These are phyloP conservation scores for Nannobrachium achirus DNA, from an alignment of 2,113 vertebrate species.

Conservation along the genomic window DNA sequence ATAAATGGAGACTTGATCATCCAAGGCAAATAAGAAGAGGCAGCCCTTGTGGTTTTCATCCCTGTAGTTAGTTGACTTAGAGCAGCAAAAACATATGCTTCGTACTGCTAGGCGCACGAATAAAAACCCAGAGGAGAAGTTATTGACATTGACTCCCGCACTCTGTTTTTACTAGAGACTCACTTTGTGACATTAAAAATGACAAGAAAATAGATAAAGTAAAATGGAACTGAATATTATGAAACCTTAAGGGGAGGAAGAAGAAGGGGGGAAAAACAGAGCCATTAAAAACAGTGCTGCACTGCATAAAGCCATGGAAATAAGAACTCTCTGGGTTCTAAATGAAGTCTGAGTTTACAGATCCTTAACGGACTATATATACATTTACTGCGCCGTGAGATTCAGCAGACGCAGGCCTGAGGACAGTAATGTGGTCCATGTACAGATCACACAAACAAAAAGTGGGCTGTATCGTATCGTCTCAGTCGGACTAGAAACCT, in stretches of 20 bases:
- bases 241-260: neutral
- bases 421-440: slow-evolving; percentile 48
- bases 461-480: slow-evolving; percentile 33
- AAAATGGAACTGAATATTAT: neutral
- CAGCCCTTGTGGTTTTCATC: slow-evolving; percentile 16
- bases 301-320: slow-evolving; percentile 13
- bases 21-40: neutral
- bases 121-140: neutral
- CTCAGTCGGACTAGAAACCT: no score
- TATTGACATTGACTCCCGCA: neutral
- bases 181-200: neutral
- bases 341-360: slow-evolving; percentile 36
- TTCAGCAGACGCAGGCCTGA: slow-evolving; percentile 59
- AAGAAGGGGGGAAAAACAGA: no score
- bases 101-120: neutral
- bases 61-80: slow-evolving; percentile 13
- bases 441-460: slow-evolving; percentile 64
- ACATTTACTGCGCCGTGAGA: slow-evolving; percentile 54
- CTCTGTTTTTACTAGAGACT: neutral
- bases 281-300: neutral
- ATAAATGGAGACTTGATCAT: neutral
- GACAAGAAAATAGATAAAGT: neutral
- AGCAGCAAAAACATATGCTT: slow-evolving; percentile 3
- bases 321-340: slow-evolving; percentile 6
- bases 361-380: slow-evolving; percentile 49